Evolutionary conservation across 2,113 vertebrate species (phyloP).

Genomic region (Promerops cafer): DNA sequence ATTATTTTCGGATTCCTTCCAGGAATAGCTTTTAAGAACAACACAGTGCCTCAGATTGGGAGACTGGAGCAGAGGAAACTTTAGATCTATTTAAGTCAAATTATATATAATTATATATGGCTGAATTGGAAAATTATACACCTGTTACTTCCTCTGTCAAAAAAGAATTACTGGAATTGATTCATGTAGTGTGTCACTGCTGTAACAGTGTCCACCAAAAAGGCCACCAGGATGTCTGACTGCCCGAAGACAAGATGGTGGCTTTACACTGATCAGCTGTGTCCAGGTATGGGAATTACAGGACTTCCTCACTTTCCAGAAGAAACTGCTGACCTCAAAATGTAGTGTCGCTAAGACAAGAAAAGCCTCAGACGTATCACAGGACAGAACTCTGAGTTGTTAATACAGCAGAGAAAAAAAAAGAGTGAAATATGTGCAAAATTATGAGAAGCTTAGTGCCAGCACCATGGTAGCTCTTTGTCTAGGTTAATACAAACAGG

Average conservation of each 20-base stretch:
- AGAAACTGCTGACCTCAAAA: not conserved
- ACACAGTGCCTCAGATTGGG: not conserved
- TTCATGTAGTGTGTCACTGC: not conserved
- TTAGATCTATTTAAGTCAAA: slow-evolving; percentile 38
- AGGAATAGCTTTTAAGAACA: slow-evolving; percentile 11
- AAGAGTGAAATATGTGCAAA: not conserved
- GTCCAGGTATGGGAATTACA: not conserved
- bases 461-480: not conserved
- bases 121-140: slow-evolving; percentile 35
- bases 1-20: not conserved
- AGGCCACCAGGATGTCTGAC: not conserved
- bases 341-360: not conserved
- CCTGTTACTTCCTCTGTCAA: slow-evolving; percentile 31
- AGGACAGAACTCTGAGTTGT: not conserved
- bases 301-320: not conserved
- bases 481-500: not conserved
- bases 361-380: not conserved
- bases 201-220: not conserved
- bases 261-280: not conserved
- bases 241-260: not conserved
- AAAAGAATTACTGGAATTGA: not conserved
- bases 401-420: not conserved
- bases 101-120: slow-evolving; percentile 29
- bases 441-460: not conserved
- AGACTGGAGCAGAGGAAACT: slow-evolving; percentile 1